Evolutionary conservation across 2,113 vertebrate genomes (phyloP), one percentile per base, ranked within the genome.

Genomic region (Barbus barbus): DNA sequence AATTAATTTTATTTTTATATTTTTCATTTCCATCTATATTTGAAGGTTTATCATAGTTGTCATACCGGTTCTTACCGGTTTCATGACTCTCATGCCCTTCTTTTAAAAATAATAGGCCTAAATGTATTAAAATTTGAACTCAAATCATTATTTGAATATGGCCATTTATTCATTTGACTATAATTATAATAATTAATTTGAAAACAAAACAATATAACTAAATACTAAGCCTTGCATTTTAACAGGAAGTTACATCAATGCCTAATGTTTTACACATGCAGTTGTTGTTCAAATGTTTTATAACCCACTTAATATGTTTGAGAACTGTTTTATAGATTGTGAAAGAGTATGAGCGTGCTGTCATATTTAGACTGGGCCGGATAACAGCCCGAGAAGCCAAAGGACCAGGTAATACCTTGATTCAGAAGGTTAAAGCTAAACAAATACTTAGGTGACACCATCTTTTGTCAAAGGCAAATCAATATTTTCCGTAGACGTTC

Each of bases 341-440:
- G 88, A 94, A 96, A 85, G 97, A 98, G 90, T 97, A 97, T 36
- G 96, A 98, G 81, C 93, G 93, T 0, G 95, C 96, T 33, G 96
- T 97, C 73, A 95, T 99, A 48, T 97, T 98, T 91, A 89, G 94
- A 2, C 93, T 98, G 88, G 96, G 97, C 12, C 92, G 91, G 13
- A 95, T 97, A 65, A 94, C 94, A 81, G 93, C 95, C 80, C 92
- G 92, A 81, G 96, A 95, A 89, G 91, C 96, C n/a, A 96, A 95
- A 85, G 95, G 96, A 60, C 96, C 96, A 93, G 97, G 41, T 44
- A 38, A 38, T n/a, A 38, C 38, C 8, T 2, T 1, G 9, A 38
- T 38, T 38, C 8, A 38, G 38, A 8, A 38, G 5, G 8, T 38
- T 6, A 4, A 61, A 61, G 63, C 14, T 65, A 65, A 65, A 18